Conservation (phyloP, 2,888 invertebrate genomes). For the Archips crataeganus region DNA sequence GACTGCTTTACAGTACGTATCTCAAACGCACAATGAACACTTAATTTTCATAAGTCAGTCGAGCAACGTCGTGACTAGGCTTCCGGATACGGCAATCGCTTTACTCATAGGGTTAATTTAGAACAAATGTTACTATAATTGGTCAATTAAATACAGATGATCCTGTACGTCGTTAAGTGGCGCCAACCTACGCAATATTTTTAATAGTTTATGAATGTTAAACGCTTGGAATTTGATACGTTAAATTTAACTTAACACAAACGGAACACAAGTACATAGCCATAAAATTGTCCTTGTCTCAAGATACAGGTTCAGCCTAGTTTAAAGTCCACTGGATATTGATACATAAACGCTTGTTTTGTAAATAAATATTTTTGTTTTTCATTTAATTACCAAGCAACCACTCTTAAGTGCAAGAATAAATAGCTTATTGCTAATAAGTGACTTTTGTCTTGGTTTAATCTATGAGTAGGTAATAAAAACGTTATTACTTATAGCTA, state of each 20-base stretch:
- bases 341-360: too few relatives aligned
- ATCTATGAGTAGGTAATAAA: too few relatives aligned
- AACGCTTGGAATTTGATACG: not conserved
- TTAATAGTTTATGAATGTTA: not conserved
- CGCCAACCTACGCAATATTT: slow-evolving; percentile 22
- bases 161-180: slow-evolving; percentile 16
- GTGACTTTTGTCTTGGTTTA: too few relatives aligned
- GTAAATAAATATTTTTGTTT: too few relatives aligned
- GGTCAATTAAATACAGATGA: slow-evolving; percentile 25
- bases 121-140: slow-evolving; percentile 31
- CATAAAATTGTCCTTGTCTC: too few relatives aligned
- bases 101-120: slow-evolving; percentile 32
- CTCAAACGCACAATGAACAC: not conserved
- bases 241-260: not conserved
- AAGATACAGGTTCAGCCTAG: too few relatives aligned
- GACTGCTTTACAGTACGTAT: not conserved
- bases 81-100: slow-evolving; percentile 3
- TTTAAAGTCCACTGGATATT: too few relatives aligned
- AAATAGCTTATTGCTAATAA: too few relatives aligned
- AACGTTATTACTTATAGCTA: too few relatives aligned
- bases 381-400: too few relatives aligned
- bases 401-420: too few relatives aligned
- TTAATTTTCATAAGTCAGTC: not conserved
- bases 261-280: too few relatives aligned
- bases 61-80: not conserved